These are phyloP conservation scores for Trichonephila inaurata DNA, from an alignment of 1,140 invertebrate species.

Conservation along the genomic window DNA sequence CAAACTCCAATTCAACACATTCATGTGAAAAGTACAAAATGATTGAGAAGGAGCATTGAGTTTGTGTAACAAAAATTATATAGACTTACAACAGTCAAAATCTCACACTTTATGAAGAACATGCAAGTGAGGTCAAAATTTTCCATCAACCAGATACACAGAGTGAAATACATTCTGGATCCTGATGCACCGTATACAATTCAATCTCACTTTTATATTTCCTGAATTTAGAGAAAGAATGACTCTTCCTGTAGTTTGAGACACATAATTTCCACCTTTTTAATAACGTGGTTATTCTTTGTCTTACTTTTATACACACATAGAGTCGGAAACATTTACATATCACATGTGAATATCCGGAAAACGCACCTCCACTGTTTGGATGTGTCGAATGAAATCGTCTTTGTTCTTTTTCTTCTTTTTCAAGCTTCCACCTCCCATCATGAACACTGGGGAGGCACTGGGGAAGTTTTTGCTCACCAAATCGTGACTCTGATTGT, in stretches of 20 bases:
- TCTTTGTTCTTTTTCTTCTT: slow-evolving; percentile 72
- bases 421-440: slow-evolving; percentile 52
- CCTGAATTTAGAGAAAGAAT: neutral
- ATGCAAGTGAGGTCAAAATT: neutral
- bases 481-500: slow-evolving; percentile 65
- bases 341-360: slow-evolving; percentile 74
- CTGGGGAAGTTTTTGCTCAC: slow-evolving; percentile 57
- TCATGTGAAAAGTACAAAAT: neutral
- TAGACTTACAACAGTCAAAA: neutral
- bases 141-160: neutral
- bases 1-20: neutral
- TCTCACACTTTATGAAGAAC: neutral
- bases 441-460: slow-evolving; percentile 62
- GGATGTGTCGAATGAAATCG: slow-evolving; percentile 64
- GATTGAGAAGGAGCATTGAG: neutral
- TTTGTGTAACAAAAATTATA: neutral
- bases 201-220: neutral
- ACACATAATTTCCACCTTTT: slow-evolving; percentile 23
- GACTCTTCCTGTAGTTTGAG: neutral
- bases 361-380: slow-evolving; percentile 72
- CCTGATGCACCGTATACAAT: neutral
- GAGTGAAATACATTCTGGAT: neutral
- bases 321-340: neutral
- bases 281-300: neutral
- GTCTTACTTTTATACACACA: neutral